phyloP scores from a whole-genome alignment of 2,797 vertebrate genomes.

The Sebastes iracundus region DNA sequence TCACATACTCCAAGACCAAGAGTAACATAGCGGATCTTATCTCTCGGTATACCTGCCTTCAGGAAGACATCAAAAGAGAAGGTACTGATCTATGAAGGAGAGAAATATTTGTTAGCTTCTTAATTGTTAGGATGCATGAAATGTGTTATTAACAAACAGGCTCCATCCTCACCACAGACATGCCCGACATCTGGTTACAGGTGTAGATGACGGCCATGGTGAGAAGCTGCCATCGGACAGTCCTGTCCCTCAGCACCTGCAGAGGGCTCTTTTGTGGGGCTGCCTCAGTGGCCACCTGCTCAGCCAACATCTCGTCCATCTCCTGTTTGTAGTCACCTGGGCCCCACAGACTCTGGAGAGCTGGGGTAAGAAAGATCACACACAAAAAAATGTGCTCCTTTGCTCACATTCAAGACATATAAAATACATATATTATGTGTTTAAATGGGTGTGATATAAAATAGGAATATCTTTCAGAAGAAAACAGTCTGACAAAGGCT shows the following conservation, averaged over 20 bases:
- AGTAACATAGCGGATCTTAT: conserved; percentile 84
- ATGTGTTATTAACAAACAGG: too few relatives aligned
- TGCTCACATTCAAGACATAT: neutral
- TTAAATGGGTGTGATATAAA: neutral
- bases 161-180: conserved; percentile 60
- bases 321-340: conserved; percentile 82
- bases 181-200: conserved; percentile 76
- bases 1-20: conserved; percentile 82
- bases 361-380: conserved; percentile 59
- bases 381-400: neutral
- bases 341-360: conserved; percentile 88
- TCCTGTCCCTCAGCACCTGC: conserved; percentile 79
- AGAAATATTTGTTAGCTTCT: neutral
- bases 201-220: conserved; percentile 68
- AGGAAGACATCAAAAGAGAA: conserved; percentile 86
- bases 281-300: conserved; percentile 78
- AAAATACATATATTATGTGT: neutral
- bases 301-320: conserved; percentile 86
- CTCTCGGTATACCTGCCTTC: conserved; percentile 78
- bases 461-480: neutral
- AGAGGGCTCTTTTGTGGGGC: conserved; percentile 69
- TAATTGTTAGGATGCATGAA: neutral
- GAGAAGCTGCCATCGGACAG: conserved; percentile 84
- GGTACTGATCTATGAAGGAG: conserved; percentile 78
- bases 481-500: neutral